Percentiles rank a stretch among this genome's conserved stretches.
phyloP scores from a whole-genome alignment of 2,888 invertebrate genomes.

The Helleia helle region DNA sequence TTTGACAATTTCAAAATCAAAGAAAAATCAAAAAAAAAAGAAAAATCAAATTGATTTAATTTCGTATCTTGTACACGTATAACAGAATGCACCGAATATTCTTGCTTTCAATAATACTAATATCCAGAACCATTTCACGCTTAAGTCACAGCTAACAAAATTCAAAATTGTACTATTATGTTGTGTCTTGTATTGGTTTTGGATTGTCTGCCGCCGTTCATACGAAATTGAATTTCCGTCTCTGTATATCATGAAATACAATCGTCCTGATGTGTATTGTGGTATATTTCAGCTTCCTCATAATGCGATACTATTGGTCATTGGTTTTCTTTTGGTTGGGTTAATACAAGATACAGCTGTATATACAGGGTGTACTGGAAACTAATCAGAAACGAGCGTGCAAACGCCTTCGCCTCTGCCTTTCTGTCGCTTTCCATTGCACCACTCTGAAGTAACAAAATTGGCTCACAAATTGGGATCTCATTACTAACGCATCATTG shows the following conservation, averaged over 20 bases:
- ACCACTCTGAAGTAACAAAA: constrained; percentile 67
- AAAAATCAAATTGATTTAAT: constrained; percentile 7
- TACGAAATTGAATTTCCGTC: constrained; percentile 32
- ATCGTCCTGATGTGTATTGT: constrained; percentile 54
- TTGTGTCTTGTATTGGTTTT: constrained; percentile 75
- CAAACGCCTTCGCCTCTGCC: constrained; percentile 42
- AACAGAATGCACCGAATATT: constrained; percentile 7
- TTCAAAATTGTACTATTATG: constrained; percentile 63
- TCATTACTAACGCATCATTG: constrained; percentile 74
- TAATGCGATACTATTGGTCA: constrained; percentile 68
- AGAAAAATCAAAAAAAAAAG: too few relatives aligned
- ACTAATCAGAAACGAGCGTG: constrained; percentile 57
- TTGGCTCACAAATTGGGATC: constrained; percentile 70
- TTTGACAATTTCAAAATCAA: too few relatives aligned
- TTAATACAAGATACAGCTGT: constrained; percentile 75
- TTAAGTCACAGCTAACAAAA: constrained; percentile 70
- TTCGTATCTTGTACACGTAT: constrained; percentile 5
- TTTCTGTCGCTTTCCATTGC: constrained; percentile 73
- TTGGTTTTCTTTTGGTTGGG: constrained; percentile 74
- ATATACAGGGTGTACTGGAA: constrained; percentile 69
- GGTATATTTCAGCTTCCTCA: constrained; percentile 72
- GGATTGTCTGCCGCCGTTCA: constrained; percentile 43
- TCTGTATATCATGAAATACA: constrained; percentile 6
- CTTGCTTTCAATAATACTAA: constrained; percentile 34
- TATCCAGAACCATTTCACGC: constrained; percentile 62